Conservation (phyloP, 2,113 vertebrate species). For the Lamprologus callipterus region DNA sequence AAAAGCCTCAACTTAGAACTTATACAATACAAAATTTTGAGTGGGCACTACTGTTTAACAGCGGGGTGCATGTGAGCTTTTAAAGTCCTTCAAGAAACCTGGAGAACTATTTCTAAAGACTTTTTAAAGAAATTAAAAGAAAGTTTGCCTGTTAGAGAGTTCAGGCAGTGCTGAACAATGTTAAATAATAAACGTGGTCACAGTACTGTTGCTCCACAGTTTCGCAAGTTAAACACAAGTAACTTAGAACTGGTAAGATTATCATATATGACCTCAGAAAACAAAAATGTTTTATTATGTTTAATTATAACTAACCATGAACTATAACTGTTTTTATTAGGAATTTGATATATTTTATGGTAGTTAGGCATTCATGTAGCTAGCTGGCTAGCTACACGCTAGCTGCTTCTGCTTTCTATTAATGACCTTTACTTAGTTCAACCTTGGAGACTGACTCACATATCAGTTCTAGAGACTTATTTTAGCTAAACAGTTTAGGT, state of each 20-base stretch:
- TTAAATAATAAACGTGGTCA: not conserved
- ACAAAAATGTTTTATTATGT: not conserved
- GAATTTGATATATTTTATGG: not conserved
- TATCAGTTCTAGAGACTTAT: not conserved
- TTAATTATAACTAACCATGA: not conserved
- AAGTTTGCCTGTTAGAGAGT: not conserved
- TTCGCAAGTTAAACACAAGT: not conserved
- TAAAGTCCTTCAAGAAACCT: not conserved
- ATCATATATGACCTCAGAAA: not conserved
- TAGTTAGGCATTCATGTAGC: not conserved
- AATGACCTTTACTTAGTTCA: not conserved
- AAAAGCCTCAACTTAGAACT: not conserved
- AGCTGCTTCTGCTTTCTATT: not conserved
- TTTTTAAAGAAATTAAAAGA: not conserved
- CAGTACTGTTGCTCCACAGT: not conserved
- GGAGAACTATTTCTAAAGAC: not conserved
- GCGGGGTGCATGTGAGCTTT: not conserved
- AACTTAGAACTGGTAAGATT: not conserved
- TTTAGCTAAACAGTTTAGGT: not conserved
- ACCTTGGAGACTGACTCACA: not conserved
- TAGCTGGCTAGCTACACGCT: not conserved
- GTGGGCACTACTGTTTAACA: not conserved
- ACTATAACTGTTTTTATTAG: not conserved
- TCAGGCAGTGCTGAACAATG: not conserved
- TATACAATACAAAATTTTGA: not conserved